Percentiles rank a stretch among this genome's conserved stretches.
Evolutionary conservation across 2,888 invertebrate species (phyloP).

Genomic region (Cotesia congregata): DNA sequence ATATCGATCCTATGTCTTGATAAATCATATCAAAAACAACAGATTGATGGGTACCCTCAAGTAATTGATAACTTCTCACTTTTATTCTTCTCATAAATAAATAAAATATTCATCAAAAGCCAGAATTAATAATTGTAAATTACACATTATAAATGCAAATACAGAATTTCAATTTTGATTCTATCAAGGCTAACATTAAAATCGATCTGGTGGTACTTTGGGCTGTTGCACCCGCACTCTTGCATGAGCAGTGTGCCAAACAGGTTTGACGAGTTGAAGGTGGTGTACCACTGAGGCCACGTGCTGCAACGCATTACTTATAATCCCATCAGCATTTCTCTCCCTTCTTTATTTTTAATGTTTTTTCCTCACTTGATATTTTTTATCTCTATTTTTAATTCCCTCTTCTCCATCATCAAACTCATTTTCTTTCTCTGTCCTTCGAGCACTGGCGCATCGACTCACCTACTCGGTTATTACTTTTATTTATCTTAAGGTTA

Average conservation of each 20-base stretch:
- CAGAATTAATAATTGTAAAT: neutral
- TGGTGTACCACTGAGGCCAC: slow-evolving; percentile 63
- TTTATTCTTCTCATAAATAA: neutral
- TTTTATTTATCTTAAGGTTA: neutral
- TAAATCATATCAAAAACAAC: too few species aligned
- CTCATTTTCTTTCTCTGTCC: neutral
- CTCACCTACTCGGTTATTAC: neutral
- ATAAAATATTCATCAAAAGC: neutral
- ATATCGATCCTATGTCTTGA: too few species aligned
- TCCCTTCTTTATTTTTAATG: slow-evolving; percentile 37
- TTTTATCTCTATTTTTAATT: neutral
- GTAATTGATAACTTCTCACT: too few species aligned
- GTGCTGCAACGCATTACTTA: slow-evolving; percentile 69
- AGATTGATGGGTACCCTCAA: too few species aligned
- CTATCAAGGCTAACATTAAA: slow-evolving; percentile 44
- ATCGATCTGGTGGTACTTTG: slow-evolving; percentile 31
- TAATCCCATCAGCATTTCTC: slow-evolving; percentile 66
- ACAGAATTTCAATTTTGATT: neutral
- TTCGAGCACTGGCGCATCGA: neutral
- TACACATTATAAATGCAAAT: neutral
- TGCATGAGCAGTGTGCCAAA: slow-evolving; percentile 50
- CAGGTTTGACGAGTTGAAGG: slow-evolving; percentile 68
- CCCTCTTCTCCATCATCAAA: neutral
- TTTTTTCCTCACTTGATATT: slow-evolving; percentile 34
- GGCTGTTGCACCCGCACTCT: slow-evolving; percentile 36